These are phyloP conservation scores for Drosophila borborema DNA, from an alignment of 2,888 invertebrate species.

Conservation along the genomic window DNA sequence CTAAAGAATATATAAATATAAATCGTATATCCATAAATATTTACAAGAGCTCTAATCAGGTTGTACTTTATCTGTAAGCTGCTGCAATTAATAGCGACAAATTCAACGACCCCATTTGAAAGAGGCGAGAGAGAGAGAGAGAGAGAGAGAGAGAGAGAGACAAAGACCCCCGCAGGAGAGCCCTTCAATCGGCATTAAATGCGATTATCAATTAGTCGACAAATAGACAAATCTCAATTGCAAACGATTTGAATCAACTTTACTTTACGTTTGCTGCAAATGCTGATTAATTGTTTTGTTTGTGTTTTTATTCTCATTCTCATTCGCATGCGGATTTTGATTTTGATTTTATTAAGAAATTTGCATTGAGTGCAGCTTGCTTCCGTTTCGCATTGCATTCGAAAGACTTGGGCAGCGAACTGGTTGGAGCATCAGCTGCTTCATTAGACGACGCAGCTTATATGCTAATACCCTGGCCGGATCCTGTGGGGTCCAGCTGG, in stretches of 20 bases:
- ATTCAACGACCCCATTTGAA: neutral
- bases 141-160: neutral
- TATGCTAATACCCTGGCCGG: constrained; percentile 50
- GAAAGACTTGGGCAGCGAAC: constrained; percentile 43
- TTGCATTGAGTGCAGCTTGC: constrained; percentile 42
- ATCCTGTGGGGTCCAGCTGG: constrained; percentile 58
- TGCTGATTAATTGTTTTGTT: constrained; percentile 73
- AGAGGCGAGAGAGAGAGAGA: too few species aligned
- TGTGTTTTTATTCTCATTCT: constrained; percentile 34
- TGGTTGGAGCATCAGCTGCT: constrained; percentile 29
- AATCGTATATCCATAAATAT: neutral
- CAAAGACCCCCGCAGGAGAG: neutral
- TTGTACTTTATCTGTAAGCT: neutral
- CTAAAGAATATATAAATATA: constrained; percentile 4
- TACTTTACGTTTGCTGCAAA: constrained; percentile 7
- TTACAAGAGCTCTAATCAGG: neutral
- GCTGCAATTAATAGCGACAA: neutral
- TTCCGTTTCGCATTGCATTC: constrained; percentile 21
- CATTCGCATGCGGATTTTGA: constrained; percentile 12
- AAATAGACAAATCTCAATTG: constrained; percentile 53
- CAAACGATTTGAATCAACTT: constrained; percentile 19
- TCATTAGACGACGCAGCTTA: constrained; percentile 67
- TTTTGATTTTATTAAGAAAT: constrained; percentile 42
- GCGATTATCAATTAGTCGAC: constrained; percentile 48
- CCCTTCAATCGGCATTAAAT: constrained; percentile 42